phyloP scores from a whole-genome alignment of 2,888 invertebrate genomes.

The Augiades crinisus region DNA sequence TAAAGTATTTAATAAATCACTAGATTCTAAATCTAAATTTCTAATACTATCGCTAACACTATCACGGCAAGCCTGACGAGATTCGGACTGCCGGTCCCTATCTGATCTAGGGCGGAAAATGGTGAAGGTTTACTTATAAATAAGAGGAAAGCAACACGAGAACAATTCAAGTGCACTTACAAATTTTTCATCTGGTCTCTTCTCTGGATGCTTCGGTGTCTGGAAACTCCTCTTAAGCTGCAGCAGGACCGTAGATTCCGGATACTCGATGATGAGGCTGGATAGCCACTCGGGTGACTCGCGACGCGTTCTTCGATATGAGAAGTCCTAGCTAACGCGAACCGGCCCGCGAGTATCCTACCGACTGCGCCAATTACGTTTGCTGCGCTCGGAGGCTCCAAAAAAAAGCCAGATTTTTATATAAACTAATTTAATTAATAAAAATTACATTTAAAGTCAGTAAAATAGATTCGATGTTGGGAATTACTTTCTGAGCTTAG shows the following conservation, averaged over 20 bases:
- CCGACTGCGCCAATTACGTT: conserved; percentile 23
- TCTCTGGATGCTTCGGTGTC: conserved; percentile 9
- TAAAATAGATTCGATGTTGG: too few species aligned
- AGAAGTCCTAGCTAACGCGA: conserved; percentile 13
- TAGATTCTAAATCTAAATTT: background rate
- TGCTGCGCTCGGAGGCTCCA: conserved; percentile 10
- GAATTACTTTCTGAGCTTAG: too few species aligned
- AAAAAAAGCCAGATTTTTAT: too few species aligned
- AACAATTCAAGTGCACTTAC: conserved; percentile 19
- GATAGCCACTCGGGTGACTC: conserved; percentile 12
- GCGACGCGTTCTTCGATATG: conserved; percentile 11
- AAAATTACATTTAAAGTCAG: too few species aligned
- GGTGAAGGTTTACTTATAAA: background rate
- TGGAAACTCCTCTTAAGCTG: conserved; percentile 1
- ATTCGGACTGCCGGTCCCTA: conserved; percentile 5
- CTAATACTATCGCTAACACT: background rate
- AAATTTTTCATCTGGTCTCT: background rate
- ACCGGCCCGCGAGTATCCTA: conserved; percentile 20
- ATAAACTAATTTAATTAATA: too few species aligned
- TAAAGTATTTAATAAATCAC: background rate
- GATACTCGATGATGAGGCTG: conserved; percentile 10
- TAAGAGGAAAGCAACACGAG: conserved; percentile 14
- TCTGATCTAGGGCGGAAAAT: conserved; percentile 11
- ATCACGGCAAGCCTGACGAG: background rate
- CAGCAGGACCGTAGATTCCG: conserved; percentile 11